Percentiles rank a stretch among this genome's conserved stretches.
phyloP scores from a whole-genome alignment of 2,888 invertebrate species.

The Stramonita haemastoma region DNA sequence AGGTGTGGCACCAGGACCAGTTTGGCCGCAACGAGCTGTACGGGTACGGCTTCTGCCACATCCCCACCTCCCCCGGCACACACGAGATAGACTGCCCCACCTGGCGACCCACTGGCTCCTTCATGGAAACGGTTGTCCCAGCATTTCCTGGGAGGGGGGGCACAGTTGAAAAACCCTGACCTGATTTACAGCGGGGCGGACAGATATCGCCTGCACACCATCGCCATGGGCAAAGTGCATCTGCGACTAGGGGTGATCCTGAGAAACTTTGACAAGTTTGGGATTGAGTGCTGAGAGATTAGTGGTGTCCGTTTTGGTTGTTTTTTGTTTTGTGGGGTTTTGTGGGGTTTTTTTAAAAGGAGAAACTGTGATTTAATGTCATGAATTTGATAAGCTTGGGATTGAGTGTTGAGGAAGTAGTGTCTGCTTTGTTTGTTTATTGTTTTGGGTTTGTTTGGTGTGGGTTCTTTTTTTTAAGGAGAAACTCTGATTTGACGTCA shows the following conservation, averaged over 20 bases:
- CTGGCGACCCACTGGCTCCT: slow-evolving; percentile 83
- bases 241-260: slow-evolving; percentile 86
- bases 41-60: slow-evolving; percentile 90
- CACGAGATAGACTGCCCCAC: slow-evolving; percentile 89
- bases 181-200: slow-evolving; percentile 80
- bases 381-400: no score
- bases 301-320: no score
- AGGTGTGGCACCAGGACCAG: slow-evolving; percentile 94
- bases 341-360: neutral
- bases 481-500: neutral
- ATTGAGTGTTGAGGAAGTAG: no score
- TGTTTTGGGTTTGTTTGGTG: no score
- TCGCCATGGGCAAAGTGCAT: slow-evolving; percentile 89
- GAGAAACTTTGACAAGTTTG: slow-evolving; percentile 91
- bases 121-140: slow-evolving; percentile 83
- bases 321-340: no score
- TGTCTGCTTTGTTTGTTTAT: no score
- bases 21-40: slow-evolving; percentile 91
- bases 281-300: slow-evolving; percentile 84
- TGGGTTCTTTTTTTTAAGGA: neutral
- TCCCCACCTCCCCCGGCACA: slow-evolving; percentile 89
- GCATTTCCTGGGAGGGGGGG: slow-evolving; percentile 83
- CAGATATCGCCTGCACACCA: slow-evolving; percentile 87
- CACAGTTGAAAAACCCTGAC: slow-evolving; percentile 82
- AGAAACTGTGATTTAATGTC: neutral